phyloP scores from a whole-genome alignment of 2,113 vertebrate genomes.

The Verasper variegatus region DNA sequence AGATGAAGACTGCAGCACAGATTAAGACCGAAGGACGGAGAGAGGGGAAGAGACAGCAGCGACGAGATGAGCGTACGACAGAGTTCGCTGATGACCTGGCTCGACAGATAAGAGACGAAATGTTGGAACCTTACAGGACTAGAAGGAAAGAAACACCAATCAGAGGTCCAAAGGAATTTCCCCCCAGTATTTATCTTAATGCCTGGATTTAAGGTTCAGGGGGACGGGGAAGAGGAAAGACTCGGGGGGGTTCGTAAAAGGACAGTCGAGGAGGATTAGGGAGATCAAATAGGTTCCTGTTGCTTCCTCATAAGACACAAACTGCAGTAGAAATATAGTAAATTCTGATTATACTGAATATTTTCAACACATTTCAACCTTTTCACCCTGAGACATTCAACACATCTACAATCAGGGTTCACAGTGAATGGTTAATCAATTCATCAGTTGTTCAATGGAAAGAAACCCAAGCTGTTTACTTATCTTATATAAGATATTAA shows the following conservation, averaged over 20 bases:
- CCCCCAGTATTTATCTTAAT: conserved; percentile 55
- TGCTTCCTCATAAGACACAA: too few relatives aligned
- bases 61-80: conserved; percentile 8
- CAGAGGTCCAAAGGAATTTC: conserved; percentile 18
- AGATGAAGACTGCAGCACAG: conserved; percentile 41
- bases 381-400: too few relatives aligned
- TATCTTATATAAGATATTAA: too few relatives aligned
- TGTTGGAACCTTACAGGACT: conserved; percentile 30
- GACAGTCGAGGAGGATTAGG: conserved; percentile 64
- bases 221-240: conserved; percentile 29
- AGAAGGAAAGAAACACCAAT: conserved; percentile 36
- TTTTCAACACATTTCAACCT: too few relatives aligned
- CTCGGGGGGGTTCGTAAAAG: conserved; percentile 47
- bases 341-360: too few relatives aligned
- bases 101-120: conserved; percentile 38
- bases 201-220: conserved; percentile 60
- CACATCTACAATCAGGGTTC: too few relatives aligned
- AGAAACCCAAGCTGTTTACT: too few relatives aligned
- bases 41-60: neutral
- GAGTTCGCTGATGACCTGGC: conserved; percentile 24
- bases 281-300: neutral
- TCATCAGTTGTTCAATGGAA: too few relatives aligned
- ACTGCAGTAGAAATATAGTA: too few relatives aligned
- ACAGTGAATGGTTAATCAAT: too few relatives aligned
- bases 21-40: conserved; percentile 30